Conservation (phyloP, 2,888 invertebrate species). For the Ariolimax columbianus region DNA sequence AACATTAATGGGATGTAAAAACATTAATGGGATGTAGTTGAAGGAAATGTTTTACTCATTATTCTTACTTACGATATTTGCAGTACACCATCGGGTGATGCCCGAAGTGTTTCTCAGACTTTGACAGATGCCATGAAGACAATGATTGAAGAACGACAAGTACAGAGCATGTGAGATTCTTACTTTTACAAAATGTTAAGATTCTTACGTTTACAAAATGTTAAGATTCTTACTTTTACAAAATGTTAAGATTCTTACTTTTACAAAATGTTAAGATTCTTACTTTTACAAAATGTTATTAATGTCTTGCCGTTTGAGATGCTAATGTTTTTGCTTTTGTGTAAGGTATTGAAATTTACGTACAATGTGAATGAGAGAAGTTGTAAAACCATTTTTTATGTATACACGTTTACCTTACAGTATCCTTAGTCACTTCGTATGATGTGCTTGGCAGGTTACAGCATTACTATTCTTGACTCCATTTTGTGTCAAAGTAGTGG, state of each 20-base stretch:
- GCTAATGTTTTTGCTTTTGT: background rate
- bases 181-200: background rate
- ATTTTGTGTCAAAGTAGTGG: too few relatives aligned
- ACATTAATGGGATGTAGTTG: too few relatives aligned
- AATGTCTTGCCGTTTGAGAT: background rate
- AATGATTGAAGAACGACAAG: constrained; percentile 35
- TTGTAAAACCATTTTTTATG: too few relatives aligned
- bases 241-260: too few relatives aligned
- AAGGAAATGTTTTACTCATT: background rate
- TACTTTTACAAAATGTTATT: too few relatives aligned
- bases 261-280: too few relatives aligned
- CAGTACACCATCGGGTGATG: constrained; percentile 35
- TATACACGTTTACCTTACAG: too few relatives aligned
- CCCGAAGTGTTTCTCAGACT: constrained; percentile 31
- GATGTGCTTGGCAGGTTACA: too few relatives aligned
- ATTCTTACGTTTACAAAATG: constrained; percentile 2
- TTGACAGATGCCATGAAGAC: constrained; percentile 41
- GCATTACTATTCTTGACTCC: too few relatives aligned
- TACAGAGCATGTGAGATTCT: constrained; percentile 42
- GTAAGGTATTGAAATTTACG: background rate
- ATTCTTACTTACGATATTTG: background rate
- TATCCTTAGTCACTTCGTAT: too few relatives aligned
- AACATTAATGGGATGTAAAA: too few relatives aligned
- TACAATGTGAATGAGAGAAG: background rate
- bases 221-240: too few relatives aligned